Base-by-base conservation (phyloP, 2,797 vertebrate species). In the Selene dorsalis region DNA sequence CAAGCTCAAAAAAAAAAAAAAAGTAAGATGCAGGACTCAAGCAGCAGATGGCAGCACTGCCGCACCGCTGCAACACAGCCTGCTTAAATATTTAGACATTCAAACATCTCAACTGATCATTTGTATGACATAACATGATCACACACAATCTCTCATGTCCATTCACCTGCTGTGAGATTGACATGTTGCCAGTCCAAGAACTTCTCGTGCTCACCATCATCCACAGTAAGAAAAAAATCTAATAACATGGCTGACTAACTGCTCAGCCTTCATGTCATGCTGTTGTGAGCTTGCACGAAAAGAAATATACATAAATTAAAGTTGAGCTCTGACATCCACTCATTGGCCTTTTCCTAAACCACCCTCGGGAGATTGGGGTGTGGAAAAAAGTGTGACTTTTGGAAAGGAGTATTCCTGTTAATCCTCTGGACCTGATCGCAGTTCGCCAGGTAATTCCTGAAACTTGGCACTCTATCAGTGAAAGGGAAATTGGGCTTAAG, bases 201-300 rank as follows among this genome's bases (percentile, higher is more conserved):
- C 71, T 67, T 56, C 75, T 82, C 58, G 87, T 79, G 72, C 62
- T 48, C 22, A 68, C 70, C 77, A 53, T 76, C 86, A 63, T 82
- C 71, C 69, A 17, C 17, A 22, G 73, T 48, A 67, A 65, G 58
- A 58, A 66, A 76, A 75, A 86, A 80, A 93, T 92, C 87, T 90
- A 94, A 95, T 95, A 94, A 92, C 93, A 94, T 91, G 93, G 91
- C 86, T 93, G 94, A 92, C 87, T 94, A 90, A 90, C 89, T 92
- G 88, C 92, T 90, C 91, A 90, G 84, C 74, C 90, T 80, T 85
- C 90, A 91, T 89, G 92, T 86, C 90, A 88, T 88, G 88, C 89
- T 91, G 86, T 89, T 90, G 88, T 93, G 86, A 88, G 81, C 85
- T 84, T 77, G 82, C 75, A 89, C 80, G 75, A 88, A 86, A 88